Percentiles rank a stretch among this genome's conserved stretches.
These are phyloP conservation scores for Thoracochromis brauschi DNA, from an alignment of 2,113 vertebrate genomes.

Conservation along the genomic window DNA sequence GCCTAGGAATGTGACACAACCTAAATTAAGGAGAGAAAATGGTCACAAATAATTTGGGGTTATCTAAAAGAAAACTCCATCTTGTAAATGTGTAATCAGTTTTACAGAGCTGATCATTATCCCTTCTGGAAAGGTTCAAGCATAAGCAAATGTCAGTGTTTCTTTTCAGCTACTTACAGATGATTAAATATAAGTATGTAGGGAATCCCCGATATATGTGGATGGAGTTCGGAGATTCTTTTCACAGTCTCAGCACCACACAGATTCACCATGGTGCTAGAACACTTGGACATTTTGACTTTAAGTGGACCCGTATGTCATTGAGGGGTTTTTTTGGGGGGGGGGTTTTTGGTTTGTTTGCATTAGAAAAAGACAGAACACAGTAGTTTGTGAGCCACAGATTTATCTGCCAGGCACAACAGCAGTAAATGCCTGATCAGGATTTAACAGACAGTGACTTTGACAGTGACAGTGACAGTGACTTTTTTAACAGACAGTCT, in stretches of 20 bases:
- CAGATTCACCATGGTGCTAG: background rate
- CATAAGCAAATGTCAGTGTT: background rate
- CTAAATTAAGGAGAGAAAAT: background rate
- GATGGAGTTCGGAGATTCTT: background rate
- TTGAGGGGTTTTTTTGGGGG: rapidly evolving
- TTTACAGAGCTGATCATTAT: background rate
- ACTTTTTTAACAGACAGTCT: too few species aligned
- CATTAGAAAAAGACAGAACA: background rate
- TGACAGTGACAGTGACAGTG: too few species aligned
- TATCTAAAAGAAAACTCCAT: background rate
- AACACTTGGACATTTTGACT: background rate
- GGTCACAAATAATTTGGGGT: background rate
- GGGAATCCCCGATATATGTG: background rate
- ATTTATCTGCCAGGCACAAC: background rate
- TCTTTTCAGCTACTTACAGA: background rate
- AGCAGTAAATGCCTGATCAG: background rate
- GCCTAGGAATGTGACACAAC: background rate
- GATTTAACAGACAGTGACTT: background rate
- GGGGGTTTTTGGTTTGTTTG: background rate
- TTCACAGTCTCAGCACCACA: background rate
- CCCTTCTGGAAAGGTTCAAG: background rate
- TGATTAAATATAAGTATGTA: background rate
- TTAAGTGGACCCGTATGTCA: background rate
- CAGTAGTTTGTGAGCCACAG: background rate
- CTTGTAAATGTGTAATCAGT: background rate